Base-by-base conservation (phyloP, 1,140 invertebrate species). In the Oppia nitens region DNA sequence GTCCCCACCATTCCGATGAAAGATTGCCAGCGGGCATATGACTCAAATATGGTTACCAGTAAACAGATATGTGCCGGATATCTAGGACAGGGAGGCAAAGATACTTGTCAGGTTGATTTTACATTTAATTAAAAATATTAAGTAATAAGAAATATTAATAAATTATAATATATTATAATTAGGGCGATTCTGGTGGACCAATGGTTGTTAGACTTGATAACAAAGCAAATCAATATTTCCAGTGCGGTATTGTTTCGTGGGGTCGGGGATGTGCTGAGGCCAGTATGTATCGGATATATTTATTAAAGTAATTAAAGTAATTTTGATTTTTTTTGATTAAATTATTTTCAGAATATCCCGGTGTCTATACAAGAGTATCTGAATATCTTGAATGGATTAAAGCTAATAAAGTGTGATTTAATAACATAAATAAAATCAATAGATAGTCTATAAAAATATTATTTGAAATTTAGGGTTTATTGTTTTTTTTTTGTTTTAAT, bases 341-440 rank as follows among this genome's bases (percentile, higher is more conserved):
- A n/a, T n/a, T n/a, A n/a, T n/a, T n/a, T n/a, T n/a, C n/a, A n/a
- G 79, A 81, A 55, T 80, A 79, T 66, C 87, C 87, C 0, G 88
- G 88, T n/a, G 85, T 92, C 25, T 93, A 91, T 70, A 80, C 83
- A 0, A 74, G 85, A 60, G 83, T 91, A 11, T 64, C 66, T 6
- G 64, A 63, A 24, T 73, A 68, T 60, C 54, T 68, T 0, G 28
- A 66, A 21, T 75, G 74, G 74, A 63, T 68, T 56, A 24, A 52
- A n/a, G 40, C 51, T 6, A 53, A 59, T 17, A 63, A 4, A 17
- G 24, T n/a, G n/a, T n/a, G n/a, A n/a, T n/a, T n/a, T n/a, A n/a
- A n/a, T n/a, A n/a, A n/a, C n/a, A n/a, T n/a, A n/a, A n/a, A n/a
- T n/a, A n/a, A n/a, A n/a, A n/a, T n/a, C n/a, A n/a, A n/a, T n/a